phyloP scores from a whole-genome alignment of 2,113 vertebrate genomes.

The Emydocephalus ijimae region DNA sequence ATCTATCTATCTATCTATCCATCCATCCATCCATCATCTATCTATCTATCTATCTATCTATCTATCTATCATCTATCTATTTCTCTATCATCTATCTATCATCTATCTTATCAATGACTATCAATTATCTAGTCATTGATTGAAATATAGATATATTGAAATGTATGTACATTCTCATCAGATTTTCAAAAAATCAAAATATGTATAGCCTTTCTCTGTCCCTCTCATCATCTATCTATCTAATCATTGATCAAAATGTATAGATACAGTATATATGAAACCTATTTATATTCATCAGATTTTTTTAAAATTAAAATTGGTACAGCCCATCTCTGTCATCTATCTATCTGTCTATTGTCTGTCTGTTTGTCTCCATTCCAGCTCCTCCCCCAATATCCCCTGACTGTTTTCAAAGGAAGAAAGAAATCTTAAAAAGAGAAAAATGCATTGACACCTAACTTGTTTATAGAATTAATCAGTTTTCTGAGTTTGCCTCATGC shows the following conservation, averaged over 20 bases:
- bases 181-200: neutral
- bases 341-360: neutral
- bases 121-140: neutral
- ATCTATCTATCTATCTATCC: neutral
- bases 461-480: neutral
- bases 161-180: neutral
- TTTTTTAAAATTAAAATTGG: neutral
- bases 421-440: neutral
- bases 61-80: too few species aligned
- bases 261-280: too few species aligned
- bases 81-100: too few species aligned
- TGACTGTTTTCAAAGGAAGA: neutral
- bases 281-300: too few species aligned
- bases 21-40: too few species aligned
- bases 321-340: neutral
- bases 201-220: neutral
- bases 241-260: neutral
- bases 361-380: too few species aligned
- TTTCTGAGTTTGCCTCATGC: neutral
- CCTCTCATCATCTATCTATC: neutral
- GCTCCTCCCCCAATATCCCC: too few species aligned
- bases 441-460: neutral
- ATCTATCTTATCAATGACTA: too few species aligned
- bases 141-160: neutral
- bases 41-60: too few species aligned